phyloP scores from a whole-genome alignment of 2,888 invertebrate species.

The Helobdella robusta region DNA sequence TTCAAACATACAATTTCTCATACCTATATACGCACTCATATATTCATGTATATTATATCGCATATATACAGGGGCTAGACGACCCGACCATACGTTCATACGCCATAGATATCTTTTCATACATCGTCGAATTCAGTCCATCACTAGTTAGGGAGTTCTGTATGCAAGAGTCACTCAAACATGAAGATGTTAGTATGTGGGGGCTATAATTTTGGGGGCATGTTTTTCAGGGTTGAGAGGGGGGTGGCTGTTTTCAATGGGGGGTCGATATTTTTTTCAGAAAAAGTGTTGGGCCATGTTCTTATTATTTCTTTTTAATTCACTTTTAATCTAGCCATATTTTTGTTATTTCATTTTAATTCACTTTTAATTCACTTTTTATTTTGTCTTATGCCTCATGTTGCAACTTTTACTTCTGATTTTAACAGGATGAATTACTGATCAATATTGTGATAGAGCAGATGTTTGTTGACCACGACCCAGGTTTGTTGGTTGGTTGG shows the following conservation, averaged over 20 bases:
- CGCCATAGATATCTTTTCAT: constrained; percentile 92
- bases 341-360: too few species aligned
- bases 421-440: constrained; percentile 68
- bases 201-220: too few species aligned
- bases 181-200: constrained; percentile 69
- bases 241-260: too few species aligned
- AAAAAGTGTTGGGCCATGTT: too few species aligned
- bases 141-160: constrained; percentile 94
- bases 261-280: too few species aligned
- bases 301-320: background rate
- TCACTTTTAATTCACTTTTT: too few species aligned
- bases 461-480: constrained; percentile 91
- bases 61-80: constrained; percentile 63
- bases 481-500: constrained; percentile 52
- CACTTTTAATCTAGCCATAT: background rate
- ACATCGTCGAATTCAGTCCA: constrained; percentile 95
- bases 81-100: constrained; percentile 89
- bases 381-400: too few species aligned
- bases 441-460: constrained; percentile 93
- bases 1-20: too few species aligned
- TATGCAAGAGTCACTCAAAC: constrained; percentile 74
- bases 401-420: constrained; percentile 20
- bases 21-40: too few species aligned
- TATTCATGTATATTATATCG: too few species aligned
- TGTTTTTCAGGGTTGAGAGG: too few species aligned